A percentile compares a stretch with the other conserved stretches of the same genome.
Evolutionary conservation across 2,797 vertebrate species (phyloP).

Genomic region (Gadopsis bispinosus): DNA sequence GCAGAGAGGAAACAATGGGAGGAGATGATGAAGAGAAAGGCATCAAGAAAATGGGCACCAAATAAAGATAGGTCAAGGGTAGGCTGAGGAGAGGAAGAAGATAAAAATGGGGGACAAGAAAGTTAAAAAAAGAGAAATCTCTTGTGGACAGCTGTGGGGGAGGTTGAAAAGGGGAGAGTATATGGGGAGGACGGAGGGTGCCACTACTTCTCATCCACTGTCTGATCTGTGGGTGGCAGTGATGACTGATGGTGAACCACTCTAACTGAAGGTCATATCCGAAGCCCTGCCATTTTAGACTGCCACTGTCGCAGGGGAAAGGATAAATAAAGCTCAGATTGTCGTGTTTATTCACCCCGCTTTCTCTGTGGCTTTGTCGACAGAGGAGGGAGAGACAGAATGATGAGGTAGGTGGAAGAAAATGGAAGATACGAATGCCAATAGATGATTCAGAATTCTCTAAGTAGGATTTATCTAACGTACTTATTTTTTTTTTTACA

Average conservation of each 20-base stretch:
- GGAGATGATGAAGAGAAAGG: constrained; percentile 15
- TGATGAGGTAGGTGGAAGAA: constrained; percentile 38
- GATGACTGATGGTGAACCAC: constrained; percentile 78
- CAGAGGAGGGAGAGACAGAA: constrained; percentile 34
- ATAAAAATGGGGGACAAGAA: constrained; percentile 32
- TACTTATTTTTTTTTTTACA: constrained; percentile 18
- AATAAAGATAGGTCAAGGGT: constrained; percentile 50
- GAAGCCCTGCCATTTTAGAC: constrained; percentile 75
- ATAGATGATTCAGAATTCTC: constrained; percentile 58
- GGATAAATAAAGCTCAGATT: constrained; percentile 74
- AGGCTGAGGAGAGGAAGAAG: constrained; percentile 20
- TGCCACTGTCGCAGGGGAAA: constrained; percentile 65
- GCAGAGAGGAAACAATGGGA: constrained; percentile 23
- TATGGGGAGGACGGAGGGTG: constrained; percentile 27
- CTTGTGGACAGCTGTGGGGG: constrained; percentile 45
- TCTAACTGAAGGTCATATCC: constrained; percentile 80
- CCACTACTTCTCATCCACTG: constrained; percentile 58
- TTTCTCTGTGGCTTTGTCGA: constrained; percentile 52
- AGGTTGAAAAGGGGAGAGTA: constrained; percentile 38
- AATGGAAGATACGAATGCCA: constrained; percentile 42
- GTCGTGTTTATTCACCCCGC: constrained; percentile 67
- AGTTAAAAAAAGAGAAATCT: constrained; percentile 45
- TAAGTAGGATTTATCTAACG: constrained; percentile 59
- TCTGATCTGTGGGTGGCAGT: constrained; percentile 75
- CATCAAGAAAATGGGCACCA: constrained; percentile 13